These are phyloP conservation scores for Drosophila nigritarsus DNA, from an alignment of 2,888 invertebrate genomes.

Conservation along the genomic window DNA sequence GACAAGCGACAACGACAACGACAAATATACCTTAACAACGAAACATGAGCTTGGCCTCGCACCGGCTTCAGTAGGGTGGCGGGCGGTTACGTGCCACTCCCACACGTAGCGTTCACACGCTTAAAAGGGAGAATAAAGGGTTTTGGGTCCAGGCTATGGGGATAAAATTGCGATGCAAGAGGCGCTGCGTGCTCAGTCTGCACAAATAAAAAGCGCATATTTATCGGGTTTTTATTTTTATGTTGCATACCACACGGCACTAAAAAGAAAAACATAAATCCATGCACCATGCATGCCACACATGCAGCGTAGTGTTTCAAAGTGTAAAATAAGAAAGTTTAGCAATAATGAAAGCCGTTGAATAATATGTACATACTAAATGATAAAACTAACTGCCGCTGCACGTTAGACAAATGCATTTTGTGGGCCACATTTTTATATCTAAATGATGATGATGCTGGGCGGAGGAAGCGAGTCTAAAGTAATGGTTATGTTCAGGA, in stretches of 20 bases:
- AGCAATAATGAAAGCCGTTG: slow-evolving; percentile 53
- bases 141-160: background rate
- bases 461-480: background rate
- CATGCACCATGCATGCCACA: background rate
- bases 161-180: slow-evolving; percentile 31
- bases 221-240: slow-evolving; percentile 59
- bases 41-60: slow-evolving; percentile 36
- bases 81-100: slow-evolving; percentile 41
- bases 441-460: slow-evolving; percentile 29
- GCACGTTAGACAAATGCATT: slow-evolving; percentile 30
- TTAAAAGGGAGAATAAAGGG: slow-evolving; percentile 9
- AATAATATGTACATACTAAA: slow-evolving; percentile 45
- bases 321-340: slow-evolving; percentile 23
- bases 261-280: slow-evolving; percentile 40
- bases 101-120: slow-evolving; percentile 32
- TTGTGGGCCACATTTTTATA: slow-evolving; percentile 10
- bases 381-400: slow-evolving; percentile 55
- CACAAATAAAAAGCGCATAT: slow-evolving; percentile 63
- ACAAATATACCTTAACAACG: slow-evolving; percentile 64
- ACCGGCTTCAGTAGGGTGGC: slow-evolving; percentile 18
- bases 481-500: background rate
- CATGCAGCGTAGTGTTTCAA: slow-evolving; percentile 1
- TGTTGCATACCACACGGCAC: slow-evolving; percentile 68
- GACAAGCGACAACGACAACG: slow-evolving; percentile 29
- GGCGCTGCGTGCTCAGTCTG: slow-evolving; percentile 28